Percentiles rank a stretch among this genome's conserved stretches.
These are phyloP conservation scores for Aselliscus stoliczkanus DNA, from an alignment of 2,797 vertebrate species.

Conservation along the genomic window DNA sequence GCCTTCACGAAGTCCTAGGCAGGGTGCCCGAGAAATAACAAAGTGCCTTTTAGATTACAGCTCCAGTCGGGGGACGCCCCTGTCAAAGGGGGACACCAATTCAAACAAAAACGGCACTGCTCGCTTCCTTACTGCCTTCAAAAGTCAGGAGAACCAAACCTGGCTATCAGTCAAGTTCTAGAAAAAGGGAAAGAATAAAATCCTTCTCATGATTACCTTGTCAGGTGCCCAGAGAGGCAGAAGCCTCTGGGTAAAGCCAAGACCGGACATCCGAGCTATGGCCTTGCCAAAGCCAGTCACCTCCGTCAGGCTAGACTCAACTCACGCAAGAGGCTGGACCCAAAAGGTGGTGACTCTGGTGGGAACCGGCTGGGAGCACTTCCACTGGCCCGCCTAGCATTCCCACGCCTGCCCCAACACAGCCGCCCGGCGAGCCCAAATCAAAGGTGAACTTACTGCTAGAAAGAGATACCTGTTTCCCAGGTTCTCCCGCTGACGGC, in stretches of 20 bases:
- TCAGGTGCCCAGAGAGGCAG: neutral
- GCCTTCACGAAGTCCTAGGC: neutral
- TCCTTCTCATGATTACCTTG: accelerated
- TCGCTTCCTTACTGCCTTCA: neutral
- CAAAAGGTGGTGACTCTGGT: accelerated
- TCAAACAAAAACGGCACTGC: neutral
- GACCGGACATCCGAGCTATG: accelerated
- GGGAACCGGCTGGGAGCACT: accelerated
- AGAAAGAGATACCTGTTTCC: neutral
- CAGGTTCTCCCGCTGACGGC: neutral
- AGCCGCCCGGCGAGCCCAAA: neutral
- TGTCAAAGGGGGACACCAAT: neutral
- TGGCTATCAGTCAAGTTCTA: no score
- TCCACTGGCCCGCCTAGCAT: neutral
- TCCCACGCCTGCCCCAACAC: accelerated
- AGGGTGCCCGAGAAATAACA: no score
- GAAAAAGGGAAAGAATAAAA: neutral
- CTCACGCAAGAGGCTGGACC: accelerated
- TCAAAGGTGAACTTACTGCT: neutral
- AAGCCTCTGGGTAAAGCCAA: neutral
- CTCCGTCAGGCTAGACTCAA: accelerated
- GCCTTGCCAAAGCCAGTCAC: neutral
- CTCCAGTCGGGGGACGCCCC: accelerated
- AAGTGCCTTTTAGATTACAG: accelerated
- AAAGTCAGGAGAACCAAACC: neutral